Percentiles rank a stretch among this genome's conserved stretches.
phyloP scores from a whole-genome alignment of 2,888 invertebrate species.

The Agrotis puta region DNA sequence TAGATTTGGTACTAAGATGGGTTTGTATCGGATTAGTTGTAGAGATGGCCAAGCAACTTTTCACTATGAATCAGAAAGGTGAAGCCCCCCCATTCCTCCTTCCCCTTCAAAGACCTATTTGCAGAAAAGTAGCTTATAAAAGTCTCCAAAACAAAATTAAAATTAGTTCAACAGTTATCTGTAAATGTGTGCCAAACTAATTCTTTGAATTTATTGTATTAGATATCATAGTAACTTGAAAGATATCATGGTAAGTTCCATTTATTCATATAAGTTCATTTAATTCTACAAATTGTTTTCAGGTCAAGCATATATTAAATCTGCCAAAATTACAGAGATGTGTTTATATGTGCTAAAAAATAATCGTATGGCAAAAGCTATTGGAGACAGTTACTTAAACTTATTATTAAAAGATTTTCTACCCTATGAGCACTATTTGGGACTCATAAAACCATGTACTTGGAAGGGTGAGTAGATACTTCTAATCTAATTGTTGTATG shows the following conservation, averaged over 20 bases:
- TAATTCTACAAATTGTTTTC: constrained; percentile 51
- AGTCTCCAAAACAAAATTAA: too few relatives aligned
- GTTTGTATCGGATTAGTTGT: not conserved
- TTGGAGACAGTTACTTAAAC: constrained; percentile 90
- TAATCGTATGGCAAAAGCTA: constrained; percentile 74
- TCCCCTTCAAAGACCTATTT: too few relatives aligned
- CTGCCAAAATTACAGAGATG: constrained; percentile 81
- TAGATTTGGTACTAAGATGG: not conserved
- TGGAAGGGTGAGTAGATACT: constrained; percentile 89
- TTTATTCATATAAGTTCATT: not conserved
- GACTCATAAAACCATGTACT: constrained; percentile 84
- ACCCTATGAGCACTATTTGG: constrained; percentile 87
- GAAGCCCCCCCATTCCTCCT: too few relatives aligned
- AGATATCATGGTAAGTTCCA: not conserved
- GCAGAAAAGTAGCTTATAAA: too few relatives aligned
- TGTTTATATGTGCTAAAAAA: constrained; percentile 82
- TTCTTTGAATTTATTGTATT: too few relatives aligned
- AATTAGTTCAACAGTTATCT: too few relatives aligned
- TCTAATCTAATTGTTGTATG: not conserved
- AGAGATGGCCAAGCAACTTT: not conserved
- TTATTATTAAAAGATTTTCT: constrained; percentile 91
- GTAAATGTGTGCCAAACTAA: too few relatives aligned
- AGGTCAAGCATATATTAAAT: constrained; percentile 83
- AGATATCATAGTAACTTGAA: not conserved
- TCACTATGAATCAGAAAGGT: too few relatives aligned